These are phyloP conservation scores for Zingel zingel DNA, from an alignment of 2,113 vertebrate species.

Conservation along the genomic window DNA sequence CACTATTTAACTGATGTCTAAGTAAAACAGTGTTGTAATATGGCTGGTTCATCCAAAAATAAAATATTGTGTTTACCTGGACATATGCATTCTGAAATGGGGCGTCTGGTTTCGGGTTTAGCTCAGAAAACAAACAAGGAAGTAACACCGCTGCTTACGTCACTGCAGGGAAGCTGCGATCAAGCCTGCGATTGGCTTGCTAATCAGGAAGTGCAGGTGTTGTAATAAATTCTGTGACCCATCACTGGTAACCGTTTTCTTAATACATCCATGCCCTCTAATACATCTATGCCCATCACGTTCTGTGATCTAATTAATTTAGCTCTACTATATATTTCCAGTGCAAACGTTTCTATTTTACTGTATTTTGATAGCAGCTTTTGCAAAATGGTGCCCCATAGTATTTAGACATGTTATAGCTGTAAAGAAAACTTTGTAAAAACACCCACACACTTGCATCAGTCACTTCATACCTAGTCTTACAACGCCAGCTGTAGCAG, in stretches of 20 bases:
- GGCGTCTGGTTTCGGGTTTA: constrained; percentile 52
- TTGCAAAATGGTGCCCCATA: background rate
- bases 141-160: constrained; percentile 52
- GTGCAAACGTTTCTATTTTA: background rate
- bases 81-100: constrained; percentile 60
- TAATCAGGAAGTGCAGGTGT: constrained; percentile 20
- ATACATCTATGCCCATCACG: too few species aligned
- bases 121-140: constrained; percentile 69
- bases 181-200: constrained; percentile 58
- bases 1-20: too few species aligned
- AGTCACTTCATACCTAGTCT: too few species aligned
- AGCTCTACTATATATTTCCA: too few species aligned
- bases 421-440: background rate
- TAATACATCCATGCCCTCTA: too few species aligned
- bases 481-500: too few species aligned
- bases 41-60: background rate
- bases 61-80: constrained; percentile 48
- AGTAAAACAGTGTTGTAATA: background rate
- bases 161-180: constrained; percentile 25
- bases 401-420: background rate
- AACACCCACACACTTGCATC: too few species aligned
- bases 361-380: background rate
- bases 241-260: background rate
- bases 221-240: background rate
- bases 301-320: background rate